These are phyloP conservation scores for Meloidogyne exigua DNA, from an alignment of 1,140 invertebrate genomes.

Conservation along the genomic window DNA sequence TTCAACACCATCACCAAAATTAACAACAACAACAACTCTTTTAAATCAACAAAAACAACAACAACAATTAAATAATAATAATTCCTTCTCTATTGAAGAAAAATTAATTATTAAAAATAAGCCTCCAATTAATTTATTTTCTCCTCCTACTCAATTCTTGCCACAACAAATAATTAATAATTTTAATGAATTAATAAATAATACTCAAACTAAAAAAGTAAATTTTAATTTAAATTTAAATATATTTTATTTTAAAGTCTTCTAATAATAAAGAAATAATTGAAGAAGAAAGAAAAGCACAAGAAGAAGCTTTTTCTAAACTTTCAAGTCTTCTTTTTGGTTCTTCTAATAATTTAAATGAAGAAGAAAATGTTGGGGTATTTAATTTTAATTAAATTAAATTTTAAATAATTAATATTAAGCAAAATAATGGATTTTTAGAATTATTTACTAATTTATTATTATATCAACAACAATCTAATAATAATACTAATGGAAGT, in stretches of 20 bases:
- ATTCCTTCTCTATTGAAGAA: background rate
- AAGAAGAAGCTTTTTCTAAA: background rate
- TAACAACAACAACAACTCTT: too few species aligned
- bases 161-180: background rate
- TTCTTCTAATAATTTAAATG: background rate
- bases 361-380: background rate
- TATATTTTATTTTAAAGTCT: background rate
- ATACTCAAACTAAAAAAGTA: background rate
- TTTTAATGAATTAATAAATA: background rate
- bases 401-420: background rate
- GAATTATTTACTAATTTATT: conserved; percentile 3
- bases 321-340: background rate
- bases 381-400: background rate
- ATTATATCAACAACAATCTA: background rate
- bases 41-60: background rate
- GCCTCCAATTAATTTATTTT: background rate
- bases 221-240: background rate
- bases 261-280: background rate
- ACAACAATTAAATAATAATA: background rate
- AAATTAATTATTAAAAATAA: too few species aligned
- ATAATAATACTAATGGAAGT: background rate
- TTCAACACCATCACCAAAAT: background rate
- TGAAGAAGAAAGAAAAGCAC: background rate
- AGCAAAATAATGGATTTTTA: background rate
- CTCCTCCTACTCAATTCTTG: background rate